A percentile compares a stretch with the other conserved stretches of the same genome.
These are phyloP conservation scores for Fragum fragum DNA, from an alignment of 2,888 invertebrate genomes.

Conservation along the genomic window DNA sequence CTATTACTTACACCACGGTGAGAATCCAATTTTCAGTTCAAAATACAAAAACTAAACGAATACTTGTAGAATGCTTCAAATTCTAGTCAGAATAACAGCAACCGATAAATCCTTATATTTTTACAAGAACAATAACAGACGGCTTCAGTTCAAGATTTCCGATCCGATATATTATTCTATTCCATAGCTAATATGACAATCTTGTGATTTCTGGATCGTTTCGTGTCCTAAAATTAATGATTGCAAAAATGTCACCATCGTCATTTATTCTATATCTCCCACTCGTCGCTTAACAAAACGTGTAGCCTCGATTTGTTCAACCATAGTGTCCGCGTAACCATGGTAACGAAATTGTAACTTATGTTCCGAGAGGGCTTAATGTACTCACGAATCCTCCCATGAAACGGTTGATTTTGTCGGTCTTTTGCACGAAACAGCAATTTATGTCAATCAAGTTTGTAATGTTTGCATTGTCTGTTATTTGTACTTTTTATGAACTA, in stretches of 20 bases:
- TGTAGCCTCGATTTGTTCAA: constrained; percentile 12
- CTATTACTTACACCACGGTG: too few species aligned
- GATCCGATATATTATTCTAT: not conserved
- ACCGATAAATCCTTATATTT: not conserved
- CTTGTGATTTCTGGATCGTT: not conserved
- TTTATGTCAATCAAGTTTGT: constrained; percentile 10
- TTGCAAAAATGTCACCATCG: constrained; percentile 5
- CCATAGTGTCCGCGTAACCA: constrained; percentile 16
- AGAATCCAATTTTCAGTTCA: too few species aligned
- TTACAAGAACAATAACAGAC: not conserved
- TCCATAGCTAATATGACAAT: not conserved
- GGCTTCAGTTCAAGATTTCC: not conserved
- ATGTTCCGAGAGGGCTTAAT: constrained; percentile 24
- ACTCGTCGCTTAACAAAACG: constrained; percentile 17
- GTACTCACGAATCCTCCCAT: constrained; percentile 1
- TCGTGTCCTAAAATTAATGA: constrained; percentile 18
- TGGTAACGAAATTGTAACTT: constrained; percentile 20
- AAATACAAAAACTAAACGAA: too few species aligned
- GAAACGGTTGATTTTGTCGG: constrained; percentile 11
- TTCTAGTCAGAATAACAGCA: too few species aligned
- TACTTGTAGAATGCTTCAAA: too few species aligned
- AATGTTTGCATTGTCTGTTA: not conserved
- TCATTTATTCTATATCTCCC: constrained; percentile 13
- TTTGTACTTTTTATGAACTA: too few species aligned
- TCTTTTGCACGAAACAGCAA: constrained; percentile 22